Evolutionary conservation across 2,797 vertebrate species (phyloP).

Genomic region (Cottoperca gobio): DNA sequence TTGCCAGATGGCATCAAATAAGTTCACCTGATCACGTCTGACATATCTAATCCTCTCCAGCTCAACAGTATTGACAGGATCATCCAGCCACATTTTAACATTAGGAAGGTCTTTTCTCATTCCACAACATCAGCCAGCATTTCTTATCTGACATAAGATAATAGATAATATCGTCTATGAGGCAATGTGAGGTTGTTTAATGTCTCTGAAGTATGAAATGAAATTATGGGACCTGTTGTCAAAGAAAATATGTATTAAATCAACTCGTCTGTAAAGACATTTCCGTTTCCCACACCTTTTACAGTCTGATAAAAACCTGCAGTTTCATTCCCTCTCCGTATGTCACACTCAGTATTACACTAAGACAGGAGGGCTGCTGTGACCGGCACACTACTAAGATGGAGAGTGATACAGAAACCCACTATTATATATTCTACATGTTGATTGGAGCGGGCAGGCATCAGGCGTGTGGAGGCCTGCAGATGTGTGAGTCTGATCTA

Average conservation of each 20-base stretch:
- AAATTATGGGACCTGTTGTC: not conserved
- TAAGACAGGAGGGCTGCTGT: not conserved
- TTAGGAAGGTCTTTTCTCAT: no score
- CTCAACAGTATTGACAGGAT: no score
- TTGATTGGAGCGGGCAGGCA: not conserved
- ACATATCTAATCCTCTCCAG: no score
- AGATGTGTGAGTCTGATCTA: conserved; percentile 72
- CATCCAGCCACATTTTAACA: no score
- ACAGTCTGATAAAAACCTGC: not conserved
- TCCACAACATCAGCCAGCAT: no score
- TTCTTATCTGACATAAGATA: no score
- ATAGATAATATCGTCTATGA: no score
- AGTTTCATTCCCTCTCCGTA: not conserved
- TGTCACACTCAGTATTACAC: not conserved
- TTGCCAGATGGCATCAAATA: no score
- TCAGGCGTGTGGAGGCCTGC: conserved; percentile 61
- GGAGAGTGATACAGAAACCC: not conserved
- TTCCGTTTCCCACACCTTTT: not conserved
- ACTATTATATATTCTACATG: not conserved
- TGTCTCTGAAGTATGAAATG: no score
- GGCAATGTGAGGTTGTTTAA: no score
- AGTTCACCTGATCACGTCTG: no score
- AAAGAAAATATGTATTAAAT: not conserved
- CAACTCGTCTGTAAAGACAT: not conserved
- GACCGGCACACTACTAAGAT: not conserved